These are phyloP conservation scores for Pardosa pseudoannulata DNA, from an alignment of 2,888 invertebrate species.

Conservation along the genomic window DNA sequence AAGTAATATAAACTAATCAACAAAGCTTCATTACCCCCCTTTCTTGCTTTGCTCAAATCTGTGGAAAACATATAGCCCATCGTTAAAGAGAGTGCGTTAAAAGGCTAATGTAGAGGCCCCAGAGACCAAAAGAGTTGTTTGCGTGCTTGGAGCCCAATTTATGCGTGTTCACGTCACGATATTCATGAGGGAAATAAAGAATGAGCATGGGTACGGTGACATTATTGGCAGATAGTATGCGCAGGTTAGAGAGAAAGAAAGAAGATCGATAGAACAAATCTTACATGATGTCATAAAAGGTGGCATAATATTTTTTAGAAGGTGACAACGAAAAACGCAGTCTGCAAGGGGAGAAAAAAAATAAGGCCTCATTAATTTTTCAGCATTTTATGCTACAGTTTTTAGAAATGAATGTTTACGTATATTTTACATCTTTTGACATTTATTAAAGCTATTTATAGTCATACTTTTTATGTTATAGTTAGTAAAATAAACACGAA, in stretches of 20 bases:
- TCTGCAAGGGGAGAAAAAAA: not conserved
- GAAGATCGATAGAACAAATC: not conserved
- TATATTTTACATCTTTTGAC: too few species aligned
- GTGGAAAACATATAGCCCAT: not conserved
- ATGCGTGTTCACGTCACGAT: conserved; percentile 18
- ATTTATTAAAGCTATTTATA: too few species aligned
- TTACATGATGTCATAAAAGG: too few species aligned
- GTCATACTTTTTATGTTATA: too few species aligned
- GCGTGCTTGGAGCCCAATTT: conserved; percentile 5
- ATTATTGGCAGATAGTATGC: not conserved
- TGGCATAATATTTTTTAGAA: too few species aligned
- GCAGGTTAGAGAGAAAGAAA: not conserved
- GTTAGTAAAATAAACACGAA: too few species aligned
- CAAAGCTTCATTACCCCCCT: too few species aligned
- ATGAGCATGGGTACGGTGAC: not conserved
- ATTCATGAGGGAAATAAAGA: conserved; percentile 27
- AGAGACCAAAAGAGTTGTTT: not conserved
- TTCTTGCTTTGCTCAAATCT: not conserved
- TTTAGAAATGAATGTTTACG: too few species aligned
- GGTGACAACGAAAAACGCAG: not conserved
- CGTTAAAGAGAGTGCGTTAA: conserved; percentile 4
- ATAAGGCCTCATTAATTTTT: too few species aligned
- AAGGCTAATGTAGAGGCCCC: conserved; percentile 14
- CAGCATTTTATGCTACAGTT: too few species aligned
- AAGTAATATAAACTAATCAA: too few species aligned